A percentile compares a stretch with the other conserved stretches of the same genome.
These are phyloP conservation scores for Pterostichus madidus DNA, from an alignment of 2,888 invertebrate genomes.

Conservation along the genomic window DNA sequence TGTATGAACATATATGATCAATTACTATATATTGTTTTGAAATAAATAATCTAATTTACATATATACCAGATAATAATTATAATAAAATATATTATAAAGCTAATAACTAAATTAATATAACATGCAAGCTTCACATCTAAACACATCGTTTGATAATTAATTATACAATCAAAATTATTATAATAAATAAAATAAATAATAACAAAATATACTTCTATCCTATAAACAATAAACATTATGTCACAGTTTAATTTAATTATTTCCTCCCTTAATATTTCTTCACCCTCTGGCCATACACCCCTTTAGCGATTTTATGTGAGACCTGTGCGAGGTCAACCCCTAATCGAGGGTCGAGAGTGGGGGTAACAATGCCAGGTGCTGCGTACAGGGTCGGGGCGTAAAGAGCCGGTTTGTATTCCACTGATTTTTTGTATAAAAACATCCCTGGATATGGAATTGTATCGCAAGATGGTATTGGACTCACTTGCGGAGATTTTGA, in stretches of 20 bases:
- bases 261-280: constrained; percentile 13
- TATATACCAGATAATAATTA: constrained; percentile 11
- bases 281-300: constrained; percentile 37
- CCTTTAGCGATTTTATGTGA: constrained; percentile 26
- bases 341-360: neutral
- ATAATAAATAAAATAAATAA: constrained; percentile 40
- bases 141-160: constrained; percentile 1
- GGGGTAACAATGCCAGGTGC: neutral
- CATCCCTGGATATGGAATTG: constrained; percentile 43
- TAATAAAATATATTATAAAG: constrained; percentile 42
- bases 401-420: constrained; percentile 40
- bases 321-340: constrained; percentile 4
- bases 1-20: constrained; percentile 1
- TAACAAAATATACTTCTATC: constrained; percentile 27
- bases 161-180: constrained; percentile 10
- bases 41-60: constrained; percentile 50
- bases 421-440: constrained; percentile 46
- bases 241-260: neutral
- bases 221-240: constrained; percentile 4
- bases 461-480: constrained; percentile 30
- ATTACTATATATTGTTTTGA: neutral
- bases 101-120: constrained; percentile 33
- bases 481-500: constrained; percentile 40
- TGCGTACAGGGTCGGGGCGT: neutral
- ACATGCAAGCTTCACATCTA: constrained; percentile 20